Base-by-base conservation (phyloP, 2,113 vertebrate genomes). In the Holacanthus passer region DNA sequence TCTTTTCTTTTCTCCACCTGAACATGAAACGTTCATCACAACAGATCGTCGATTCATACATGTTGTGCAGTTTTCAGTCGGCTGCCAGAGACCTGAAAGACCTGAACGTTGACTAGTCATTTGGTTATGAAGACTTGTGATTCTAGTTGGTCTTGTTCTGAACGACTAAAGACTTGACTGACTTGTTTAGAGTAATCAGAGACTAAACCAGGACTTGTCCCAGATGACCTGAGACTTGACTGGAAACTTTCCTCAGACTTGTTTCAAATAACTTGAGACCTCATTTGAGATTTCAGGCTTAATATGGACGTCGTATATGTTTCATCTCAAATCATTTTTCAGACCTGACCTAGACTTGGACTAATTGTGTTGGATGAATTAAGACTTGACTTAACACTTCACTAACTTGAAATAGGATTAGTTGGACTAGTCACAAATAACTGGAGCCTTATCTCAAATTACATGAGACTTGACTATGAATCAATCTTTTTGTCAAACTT, bases 1-100 rank as follows among this genome's bases (percentile, higher is more conserved):
- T 94, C 91, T 75, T 86, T 87, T 62, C 74, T 92, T 79, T 87
- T 92, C 82, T 93, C 92, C 16, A 75, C 82, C 94, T 95, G 81
- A 67, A 62, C 3, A 53, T n/a, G 9, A 47, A 45, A 56, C 9
- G 31, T 64, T 16, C 8, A 22, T 52, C 47, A 58, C 6, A 48
- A 24, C 17, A 22, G 0, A 59, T 13, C 19, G 1, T 27, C 7
- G 17, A 16, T 12, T 32, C 29, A 24, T 2, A 27, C 41, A 5
- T 1, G 7, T 37, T 8, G 8, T 37, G 35, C n/a, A 7, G 35
- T 7, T 37, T 37, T 37, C 35, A 37, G n/a, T n/a, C 37, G 47
- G 16, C 10, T 37, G 14, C 7, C 6, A 67, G 3, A 39, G 27
- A 73, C 13, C 5, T 22, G 12, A 7, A 47, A 17, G 1, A 64